phyloP scores from a whole-genome alignment of 2,797 vertebrate genomes.

The Zalophus californianus region DNA sequence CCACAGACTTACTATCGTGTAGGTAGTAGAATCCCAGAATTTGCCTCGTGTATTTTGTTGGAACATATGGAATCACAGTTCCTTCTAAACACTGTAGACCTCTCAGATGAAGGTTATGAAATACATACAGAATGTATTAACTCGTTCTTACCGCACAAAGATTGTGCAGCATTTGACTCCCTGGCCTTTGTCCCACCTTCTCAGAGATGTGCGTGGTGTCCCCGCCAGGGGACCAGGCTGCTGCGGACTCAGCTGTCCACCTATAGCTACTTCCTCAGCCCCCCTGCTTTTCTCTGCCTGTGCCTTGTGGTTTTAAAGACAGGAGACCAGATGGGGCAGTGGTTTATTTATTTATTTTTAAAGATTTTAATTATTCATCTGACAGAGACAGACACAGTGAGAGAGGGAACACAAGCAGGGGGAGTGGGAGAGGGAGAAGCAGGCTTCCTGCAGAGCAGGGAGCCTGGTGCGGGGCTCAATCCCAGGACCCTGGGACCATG shows the following conservation, averaged over 20 bases:
- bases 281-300: background rate
- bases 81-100: background rate
- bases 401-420: too few species aligned
- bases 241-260: rapidly evolving
- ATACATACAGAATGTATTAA: too few species aligned
- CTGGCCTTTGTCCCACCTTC: background rate
- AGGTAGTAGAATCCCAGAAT: too few species aligned
- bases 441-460: too few species aligned
- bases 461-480: too few species aligned
- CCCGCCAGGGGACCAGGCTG: rapidly evolving
- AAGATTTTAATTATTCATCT: too few species aligned
- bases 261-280: background rate
- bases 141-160: background rate
- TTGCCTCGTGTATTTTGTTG: background rate
- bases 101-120: too few species aligned
- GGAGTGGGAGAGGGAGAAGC: too few species aligned
- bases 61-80: rapidly evolving
- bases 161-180: background rate
- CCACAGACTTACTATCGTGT: rapidly evolving
- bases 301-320: background rate
- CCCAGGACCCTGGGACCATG: too few species aligned
- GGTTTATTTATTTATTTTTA: too few species aligned
- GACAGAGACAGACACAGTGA: too few species aligned
- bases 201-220: rapidly evolving
- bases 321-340: background rate